Evolutionary conservation across 2,888 invertebrate genomes (phyloP), one percentile per base, ranked within the genome.

Genomic region (Agrotis segetum): DNA sequence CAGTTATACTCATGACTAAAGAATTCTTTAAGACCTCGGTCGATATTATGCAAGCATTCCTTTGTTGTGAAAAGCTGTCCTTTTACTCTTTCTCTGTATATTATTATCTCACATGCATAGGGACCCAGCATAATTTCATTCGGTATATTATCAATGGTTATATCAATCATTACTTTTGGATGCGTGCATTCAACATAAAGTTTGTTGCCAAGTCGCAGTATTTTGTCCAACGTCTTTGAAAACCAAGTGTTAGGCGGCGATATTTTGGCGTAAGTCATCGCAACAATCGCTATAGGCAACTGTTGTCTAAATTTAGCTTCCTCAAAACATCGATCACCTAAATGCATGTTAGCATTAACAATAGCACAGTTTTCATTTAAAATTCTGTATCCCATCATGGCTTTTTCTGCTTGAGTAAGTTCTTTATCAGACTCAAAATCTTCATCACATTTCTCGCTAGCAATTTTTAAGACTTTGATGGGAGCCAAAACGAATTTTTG

Each of bases 191-290:
- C 96, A n/a, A 94, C 82, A 77, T 96, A 97, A n/a, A 97, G 88
- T 81, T 97, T 97, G 80, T 97, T 97, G 0, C 97, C 97, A 19
- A 97, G 91, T 9, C 96, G 95, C 84, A 97, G 88, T 63, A 97
- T 94, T 89, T 97, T 97, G 84, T 97, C 97, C 1, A 97, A 79
- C 0, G 97, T 97, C 72, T 95, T 96, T 11, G 94, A 94, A 81
- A 96, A 96, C 97, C 97, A 97, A 0, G 96, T 94, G 65, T 96
- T 97, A 0, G 97, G 96, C 0, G 97, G 97, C 3, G 97, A 97
- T 79, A 97, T 97, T 85, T 97, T 96, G 0, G 97, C 96, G 81
- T 97, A 97, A 0, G 97, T 96, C 90, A 97, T 92, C 4, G 97
- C 97, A 9, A 97, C 95, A 0, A 97, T 91, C 0, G 97, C 95